Evolutionary conservation across 2,113 vertebrate genomes (phyloP).

Genomic region (Alosa alosa): DNA sequence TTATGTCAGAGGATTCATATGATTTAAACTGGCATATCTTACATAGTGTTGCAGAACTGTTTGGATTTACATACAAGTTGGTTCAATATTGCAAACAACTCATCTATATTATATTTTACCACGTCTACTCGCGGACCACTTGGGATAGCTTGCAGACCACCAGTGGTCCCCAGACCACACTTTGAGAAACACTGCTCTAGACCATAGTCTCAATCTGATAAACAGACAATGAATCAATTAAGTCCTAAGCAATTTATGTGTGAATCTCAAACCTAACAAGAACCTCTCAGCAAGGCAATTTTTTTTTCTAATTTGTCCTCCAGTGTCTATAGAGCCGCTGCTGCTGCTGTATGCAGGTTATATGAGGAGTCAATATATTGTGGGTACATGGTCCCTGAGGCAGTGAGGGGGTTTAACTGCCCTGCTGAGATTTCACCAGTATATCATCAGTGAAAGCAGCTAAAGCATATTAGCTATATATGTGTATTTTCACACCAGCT

Average conservation of each 20-base stretch:
- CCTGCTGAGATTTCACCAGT: background rate
- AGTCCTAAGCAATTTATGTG: background rate
- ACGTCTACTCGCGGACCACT: too few relatives aligned
- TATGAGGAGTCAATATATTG: background rate
- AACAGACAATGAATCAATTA: background rate
- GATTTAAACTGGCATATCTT: too few relatives aligned
- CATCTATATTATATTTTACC: too few relatives aligned
- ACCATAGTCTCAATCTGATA: background rate
- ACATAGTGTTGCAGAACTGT: too few relatives aligned
- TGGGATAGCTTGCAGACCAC: too few relatives aligned
- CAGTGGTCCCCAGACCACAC: too few relatives aligned
- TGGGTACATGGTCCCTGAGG: background rate
- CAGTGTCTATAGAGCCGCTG: background rate
- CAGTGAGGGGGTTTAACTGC: background rate
- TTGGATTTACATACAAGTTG: too few relatives aligned
- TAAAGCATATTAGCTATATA: background rate
- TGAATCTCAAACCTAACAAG: background rate
- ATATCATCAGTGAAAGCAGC: background rate
- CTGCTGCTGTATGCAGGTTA: background rate
- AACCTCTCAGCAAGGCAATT: background rate
- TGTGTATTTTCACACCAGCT: constrained; percentile 19
- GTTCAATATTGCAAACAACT: too few relatives aligned
- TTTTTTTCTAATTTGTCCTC: background rate
- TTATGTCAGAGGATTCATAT: too few relatives aligned
- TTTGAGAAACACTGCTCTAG: too few relatives aligned